These are phyloP conservation scores for Oopsacas minuta DNA, from an alignment of 37 sponge, comb jelly and placozoan genomes.

Conservation along the genomic window DNA sequence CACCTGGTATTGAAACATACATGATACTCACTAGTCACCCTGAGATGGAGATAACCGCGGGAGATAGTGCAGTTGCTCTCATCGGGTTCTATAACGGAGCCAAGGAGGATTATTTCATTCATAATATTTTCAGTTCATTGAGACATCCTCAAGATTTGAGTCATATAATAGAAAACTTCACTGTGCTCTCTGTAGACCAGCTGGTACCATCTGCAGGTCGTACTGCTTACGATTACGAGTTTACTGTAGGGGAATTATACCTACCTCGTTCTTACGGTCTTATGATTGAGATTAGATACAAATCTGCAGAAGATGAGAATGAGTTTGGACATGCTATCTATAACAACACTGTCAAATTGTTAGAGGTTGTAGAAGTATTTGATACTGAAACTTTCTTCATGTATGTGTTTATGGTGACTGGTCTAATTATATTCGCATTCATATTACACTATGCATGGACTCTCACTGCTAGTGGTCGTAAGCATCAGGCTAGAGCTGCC, in stretches of 20 bases:
- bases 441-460: constrained; percentile 70
- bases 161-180: background rate
- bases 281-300: background rate
- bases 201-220: background rate
- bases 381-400: constrained; percentile 91
- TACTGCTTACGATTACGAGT: background rate
- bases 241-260: background rate
- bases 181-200: background rate
- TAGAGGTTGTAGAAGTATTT: constrained; percentile 81
- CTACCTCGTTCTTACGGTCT: background rate
- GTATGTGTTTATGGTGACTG: constrained; percentile 84
- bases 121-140: background rate
- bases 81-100: constrained; percentile 8
- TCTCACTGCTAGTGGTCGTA: constrained; percentile 1
- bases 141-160: background rate
- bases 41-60: background rate
- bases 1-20: background rate
- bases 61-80: background rate
- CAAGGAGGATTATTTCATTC: background rate
- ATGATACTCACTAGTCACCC: constrained; percentile 17
- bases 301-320: constrained; percentile 40
- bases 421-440: constrained; percentile 61
- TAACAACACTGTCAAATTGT: constrained; percentile 81
- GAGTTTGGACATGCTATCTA: constrained; percentile 74
- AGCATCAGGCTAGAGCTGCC: background rate